A percentile compares a stretch with the other conserved stretches of the same genome.
phyloP scores from a whole-genome alignment of 2,113 vertebrate genomes.

The Thermophis baileyi region DNA sequence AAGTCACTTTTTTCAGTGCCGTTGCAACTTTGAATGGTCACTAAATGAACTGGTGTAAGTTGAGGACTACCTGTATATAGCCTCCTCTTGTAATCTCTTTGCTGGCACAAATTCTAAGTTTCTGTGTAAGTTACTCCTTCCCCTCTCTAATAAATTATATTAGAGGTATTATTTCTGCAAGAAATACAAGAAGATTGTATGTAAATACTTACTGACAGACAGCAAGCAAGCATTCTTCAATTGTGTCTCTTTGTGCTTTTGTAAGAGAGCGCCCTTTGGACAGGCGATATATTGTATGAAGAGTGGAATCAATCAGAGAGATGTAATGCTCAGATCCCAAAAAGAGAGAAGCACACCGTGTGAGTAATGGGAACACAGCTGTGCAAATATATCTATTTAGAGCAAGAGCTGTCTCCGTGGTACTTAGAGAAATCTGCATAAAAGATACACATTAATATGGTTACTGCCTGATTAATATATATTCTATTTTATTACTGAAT shows the following conservation, averaged over 20 bases:
- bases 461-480: neutral
- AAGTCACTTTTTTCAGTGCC: no score
- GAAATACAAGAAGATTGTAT: neutral
- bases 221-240: conserved; percentile 93
- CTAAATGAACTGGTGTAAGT: no score
- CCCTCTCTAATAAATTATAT: neutral
- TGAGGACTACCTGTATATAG: neutral
- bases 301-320: conserved; percentile 87
- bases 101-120: neutral
- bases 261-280: conserved; percentile 96
- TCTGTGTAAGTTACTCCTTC: neutral
- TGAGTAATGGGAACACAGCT: conserved; percentile 91
- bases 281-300: conserved; percentile 94
- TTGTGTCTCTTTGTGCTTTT: conserved; percentile 95
- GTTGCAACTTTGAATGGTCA: no score
- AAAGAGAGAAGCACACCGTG: conserved; percentile 91
- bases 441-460: conserved; percentile 26
- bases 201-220: conserved; percentile 85
- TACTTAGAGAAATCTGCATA: conserved; percentile 86
- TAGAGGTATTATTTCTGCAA: neutral
- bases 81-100: neutral
- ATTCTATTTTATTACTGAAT: neutral
- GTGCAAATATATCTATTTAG: conserved; percentile 94
- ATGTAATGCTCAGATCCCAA: conserved; percentile 90
- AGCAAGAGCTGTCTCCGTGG: conserved; percentile 91